Evolutionary conservation across 2,888 invertebrate species (phyloP).

Genomic region (Drosophila leonis): DNA sequence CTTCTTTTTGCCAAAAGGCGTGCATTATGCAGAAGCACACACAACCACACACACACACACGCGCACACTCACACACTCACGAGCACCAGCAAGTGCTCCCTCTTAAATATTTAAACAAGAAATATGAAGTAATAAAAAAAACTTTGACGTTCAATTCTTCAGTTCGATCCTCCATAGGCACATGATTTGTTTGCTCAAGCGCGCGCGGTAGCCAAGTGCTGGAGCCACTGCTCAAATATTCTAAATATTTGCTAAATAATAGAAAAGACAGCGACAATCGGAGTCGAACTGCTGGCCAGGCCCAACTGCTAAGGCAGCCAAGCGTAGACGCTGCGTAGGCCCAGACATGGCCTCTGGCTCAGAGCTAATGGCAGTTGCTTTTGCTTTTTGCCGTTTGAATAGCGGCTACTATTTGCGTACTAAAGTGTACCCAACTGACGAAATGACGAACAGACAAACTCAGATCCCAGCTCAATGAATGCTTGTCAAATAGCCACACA

Average conservation of each 20-base stretch:
- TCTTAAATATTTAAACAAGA: slow-evolving; percentile 75
- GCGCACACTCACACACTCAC: slow-evolving; percentile 12
- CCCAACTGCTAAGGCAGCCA: slow-evolving; percentile 25
- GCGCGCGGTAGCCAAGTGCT: slow-evolving; percentile 72
- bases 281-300: slow-evolving; percentile 38
- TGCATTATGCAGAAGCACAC: slow-evolving; percentile 51
- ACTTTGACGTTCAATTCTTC: slow-evolving; percentile 38
- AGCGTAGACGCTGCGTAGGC: slow-evolving; percentile 51
- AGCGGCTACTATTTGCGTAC: slow-evolving; percentile 72
- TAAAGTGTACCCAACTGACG: slow-evolving; percentile 68
- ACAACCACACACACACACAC: slow-evolving; percentile 30
- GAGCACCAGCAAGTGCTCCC: slow-evolving; percentile 9
- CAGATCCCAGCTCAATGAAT: slow-evolving; percentile 24
- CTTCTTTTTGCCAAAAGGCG: slow-evolving; percentile 37
- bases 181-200: slow-evolving; percentile 76
- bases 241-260: slow-evolving; percentile 81
- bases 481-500: slow-evolving; percentile 38
- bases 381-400: slow-evolving; percentile 51
- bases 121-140: slow-evolving; percentile 42
- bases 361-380: slow-evolving; percentile 66
- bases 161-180: slow-evolving; percentile 45
- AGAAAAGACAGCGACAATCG: slow-evolving; percentile 65
- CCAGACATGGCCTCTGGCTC: slow-evolving; percentile 4
- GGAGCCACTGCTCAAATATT: slow-evolving; percentile 68
- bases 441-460: slow-evolving; percentile 36